Percentiles rank a stretch among this genome's conserved stretches.
These are phyloP conservation scores for Cololabis saira DNA, from an alignment of 2,113 vertebrate genomes.

Conservation along the genomic window DNA sequence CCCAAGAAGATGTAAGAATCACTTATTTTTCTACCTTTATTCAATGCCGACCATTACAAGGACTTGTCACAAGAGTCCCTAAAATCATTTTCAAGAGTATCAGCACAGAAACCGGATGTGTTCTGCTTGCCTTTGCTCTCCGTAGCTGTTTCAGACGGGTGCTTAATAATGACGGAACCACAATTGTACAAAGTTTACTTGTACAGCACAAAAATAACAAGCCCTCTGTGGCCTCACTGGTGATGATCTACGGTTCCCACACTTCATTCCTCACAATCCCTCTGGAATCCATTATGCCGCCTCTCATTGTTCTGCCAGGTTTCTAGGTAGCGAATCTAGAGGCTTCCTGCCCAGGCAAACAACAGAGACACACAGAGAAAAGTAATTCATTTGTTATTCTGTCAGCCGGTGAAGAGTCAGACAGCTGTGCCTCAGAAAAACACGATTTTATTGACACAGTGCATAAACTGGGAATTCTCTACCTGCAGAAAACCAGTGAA, in stretches of 20 bases:
- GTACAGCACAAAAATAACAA: slow-evolving; percentile 47
- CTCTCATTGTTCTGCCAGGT: slow-evolving; percentile 62
- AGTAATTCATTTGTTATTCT: slow-evolving; percentile 40
- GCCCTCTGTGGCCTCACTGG: slow-evolving; percentile 47
- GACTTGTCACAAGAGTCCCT: too few species aligned
- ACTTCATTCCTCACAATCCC: slow-evolving; percentile 63
- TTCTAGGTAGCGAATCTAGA: slow-evolving; percentile 56
- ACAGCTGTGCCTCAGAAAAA: slow-evolving; percentile 19
- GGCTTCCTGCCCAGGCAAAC: slow-evolving; percentile 41
- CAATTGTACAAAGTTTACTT: slow-evolving; percentile 51
- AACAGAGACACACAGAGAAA: slow-evolving; percentile 33
- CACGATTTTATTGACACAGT: slow-evolving; percentile 5
- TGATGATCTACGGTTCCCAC: slow-evolving; percentile 63
- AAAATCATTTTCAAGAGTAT: too few species aligned
- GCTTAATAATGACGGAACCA: slow-evolving; percentile 39
- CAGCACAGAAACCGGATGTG: too few species aligned
- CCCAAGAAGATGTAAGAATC: too few species aligned
- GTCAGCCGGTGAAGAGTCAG: slow-evolving; percentile 29
- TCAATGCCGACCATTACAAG: too few species aligned
- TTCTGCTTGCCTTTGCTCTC: background rate
- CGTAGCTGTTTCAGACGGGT: slow-evolving; percentile 27
- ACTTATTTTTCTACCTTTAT: too few species aligned
- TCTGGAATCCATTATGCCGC: slow-evolving; percentile 69
- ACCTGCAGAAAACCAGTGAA: background rate
- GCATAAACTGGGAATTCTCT: slow-evolving; percentile 15